A percentile compares a stretch with the other conserved stretches of the same genome.
Evolutionary conservation across 1,140 invertebrate genomes (phyloP).

Genomic region (fruit fly (Drosophila melanogaster)): DNA sequence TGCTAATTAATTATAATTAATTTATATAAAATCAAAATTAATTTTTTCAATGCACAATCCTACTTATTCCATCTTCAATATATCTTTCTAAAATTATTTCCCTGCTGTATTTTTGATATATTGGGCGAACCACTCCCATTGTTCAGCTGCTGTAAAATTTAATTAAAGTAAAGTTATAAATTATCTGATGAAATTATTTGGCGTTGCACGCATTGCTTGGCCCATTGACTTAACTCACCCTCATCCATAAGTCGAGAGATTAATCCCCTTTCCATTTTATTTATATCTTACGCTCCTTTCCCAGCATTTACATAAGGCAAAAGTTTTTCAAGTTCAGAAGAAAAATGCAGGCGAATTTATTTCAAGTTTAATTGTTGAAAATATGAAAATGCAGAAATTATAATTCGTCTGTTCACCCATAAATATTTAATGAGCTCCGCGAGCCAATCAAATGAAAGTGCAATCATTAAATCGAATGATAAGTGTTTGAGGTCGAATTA

Average conservation of each 20-base stretch:
- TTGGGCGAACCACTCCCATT: not conserved
- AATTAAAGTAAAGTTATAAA: conserved; percentile 31
- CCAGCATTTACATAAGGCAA: conserved; percentile 59
- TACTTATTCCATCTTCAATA: not conserved
- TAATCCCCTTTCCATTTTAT: conserved; percentile 16
- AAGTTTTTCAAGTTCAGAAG: conserved; percentile 44
- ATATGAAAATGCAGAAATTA: conserved; percentile 16
- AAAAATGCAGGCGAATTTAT: conserved; percentile 14
- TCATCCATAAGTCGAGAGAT: not conserved
- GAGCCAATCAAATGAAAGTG: conserved; percentile 53
- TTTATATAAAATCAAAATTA: not conserved
- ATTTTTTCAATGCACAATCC: not conserved
- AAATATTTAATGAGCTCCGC: conserved; percentile 48
- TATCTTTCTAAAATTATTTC: not conserved
- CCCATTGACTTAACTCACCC: conserved; percentile 27
- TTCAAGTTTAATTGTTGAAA: conserved; percentile 57
- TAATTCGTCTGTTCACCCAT: conserved; percentile 31
- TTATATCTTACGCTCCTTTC: conserved; percentile 39
- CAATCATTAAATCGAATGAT: conserved; percentile 48
- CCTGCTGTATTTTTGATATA: conserved; percentile 9
- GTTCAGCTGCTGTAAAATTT: conserved; percentile 9
- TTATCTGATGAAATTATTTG: conserved; percentile 24
- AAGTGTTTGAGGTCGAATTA: conserved; percentile 27
- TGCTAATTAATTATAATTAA: no score
- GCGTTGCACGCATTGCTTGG: conserved; percentile 28